Base-by-base conservation (phyloP, 2,113 vertebrate genomes). In the Saguinus midas region DNA sequence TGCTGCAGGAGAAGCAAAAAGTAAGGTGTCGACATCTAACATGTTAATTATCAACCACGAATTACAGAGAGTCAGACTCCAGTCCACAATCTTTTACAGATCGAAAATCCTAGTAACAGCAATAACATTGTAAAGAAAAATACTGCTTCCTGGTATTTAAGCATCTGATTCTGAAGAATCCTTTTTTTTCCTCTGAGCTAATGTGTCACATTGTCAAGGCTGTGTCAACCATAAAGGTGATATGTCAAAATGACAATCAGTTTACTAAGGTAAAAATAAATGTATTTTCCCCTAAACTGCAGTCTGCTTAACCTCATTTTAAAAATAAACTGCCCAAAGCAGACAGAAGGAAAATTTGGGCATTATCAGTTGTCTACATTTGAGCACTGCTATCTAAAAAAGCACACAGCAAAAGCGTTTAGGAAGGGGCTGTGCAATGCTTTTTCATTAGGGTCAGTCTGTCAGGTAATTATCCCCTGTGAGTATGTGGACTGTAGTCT, bases 251-350 rank as follows among this genome's bases (percentile, higher is more conserved):
- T 84, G 88, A 82, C 95, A 95, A 93, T 93, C 64, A 58, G 52
- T 96, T 95, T 93, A 91, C 61, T 79, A 70, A 45, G 13, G 66
- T 89, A 94, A 90, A 96, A 88, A 75, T 85, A 73, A 96, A 78
- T 35, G 40, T 76, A 25, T 81, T 96, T 96, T 29, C 70, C 55
- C 45, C 14, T 92, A 84, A 85, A 73, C 25, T 78, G 6, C n/a
- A 81, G 43, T 94, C 87, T 87, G 55, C 57, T 97, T 95, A 91
- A 87, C 16, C 72, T 97, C 83, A 72, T 95, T 97, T 92, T 61
- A 89, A 92, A 94, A 97, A 91, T 83, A 84, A 93, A 86, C 43
- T 29, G 27, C 55, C 61, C 87, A 92, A 84, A 92, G 50, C 37
- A 93, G 61, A 79, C 48, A 81, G 64, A 80, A 88, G 68, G 76